Evolutionary conservation across 64 coral and sea anemone genomes (phyloP).

Genomic region (Actinia tenebrosa): DNA sequence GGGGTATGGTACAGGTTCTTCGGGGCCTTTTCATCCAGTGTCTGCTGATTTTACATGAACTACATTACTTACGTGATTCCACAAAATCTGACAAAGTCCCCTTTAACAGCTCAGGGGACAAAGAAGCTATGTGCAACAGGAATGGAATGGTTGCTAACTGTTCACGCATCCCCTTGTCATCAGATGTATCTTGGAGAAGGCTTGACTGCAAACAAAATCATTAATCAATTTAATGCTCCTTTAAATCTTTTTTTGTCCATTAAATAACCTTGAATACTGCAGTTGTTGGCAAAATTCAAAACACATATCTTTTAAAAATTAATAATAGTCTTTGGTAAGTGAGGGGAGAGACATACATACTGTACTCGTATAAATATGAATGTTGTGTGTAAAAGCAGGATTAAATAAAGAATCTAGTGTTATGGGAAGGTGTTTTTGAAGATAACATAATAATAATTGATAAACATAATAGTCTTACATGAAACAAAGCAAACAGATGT

Average conservation of each 20-base stretch:
- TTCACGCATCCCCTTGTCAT: slow-evolving; percentile 32
- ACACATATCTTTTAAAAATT: too few species aligned
- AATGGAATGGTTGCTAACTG: slow-evolving; percentile 76
- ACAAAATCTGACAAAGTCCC: slow-evolving; percentile 77
- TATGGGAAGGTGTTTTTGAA: too few species aligned
- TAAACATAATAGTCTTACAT: slow-evolving; percentile 32
- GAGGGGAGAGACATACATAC: too few species aligned
- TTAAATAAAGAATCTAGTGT: too few species aligned
- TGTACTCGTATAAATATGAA: too few species aligned
- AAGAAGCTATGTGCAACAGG: slow-evolving; percentile 71
- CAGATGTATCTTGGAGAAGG: slow-evolving; percentile 1
- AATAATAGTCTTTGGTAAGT: too few species aligned
- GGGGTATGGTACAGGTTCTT: not conserved
- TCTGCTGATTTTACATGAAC: not conserved
- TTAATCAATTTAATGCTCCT: too few species aligned
- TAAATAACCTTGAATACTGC: too few species aligned
- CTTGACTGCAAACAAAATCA: slow-evolving; percentile 44
- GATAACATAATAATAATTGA: too few species aligned
- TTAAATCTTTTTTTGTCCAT: too few species aligned
- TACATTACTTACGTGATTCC: slow-evolving; percentile 64
- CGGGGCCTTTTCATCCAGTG: not conserved
- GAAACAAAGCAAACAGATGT: slow-evolving; percentile 68
- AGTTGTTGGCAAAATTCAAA: too few species aligned
- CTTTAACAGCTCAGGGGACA: slow-evolving; percentile 66
- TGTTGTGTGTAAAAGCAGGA: too few species aligned